Percentiles rank a stretch among this genome's conserved stretches.
phyloP scores from a whole-genome alignment of 2,888 invertebrate species.

The Desoria tigrina region DNA sequence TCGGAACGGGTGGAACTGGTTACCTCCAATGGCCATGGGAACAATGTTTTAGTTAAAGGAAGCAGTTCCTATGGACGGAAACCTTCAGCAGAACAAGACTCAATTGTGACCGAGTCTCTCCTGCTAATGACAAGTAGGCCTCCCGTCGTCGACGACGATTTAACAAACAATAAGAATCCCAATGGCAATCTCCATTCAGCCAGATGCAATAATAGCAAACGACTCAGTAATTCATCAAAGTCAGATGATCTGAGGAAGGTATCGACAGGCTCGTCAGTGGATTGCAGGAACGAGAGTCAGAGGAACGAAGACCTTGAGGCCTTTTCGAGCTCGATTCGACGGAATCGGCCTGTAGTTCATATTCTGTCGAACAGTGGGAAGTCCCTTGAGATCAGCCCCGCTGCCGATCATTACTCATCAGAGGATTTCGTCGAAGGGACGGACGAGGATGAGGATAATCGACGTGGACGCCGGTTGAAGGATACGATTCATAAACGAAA shows the following conservation, averaged over 20 bases:
- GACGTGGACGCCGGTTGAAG: background rate
- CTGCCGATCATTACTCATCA: slow-evolving; percentile 18
- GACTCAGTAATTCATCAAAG: slow-evolving; percentile 11
- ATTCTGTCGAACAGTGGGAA: slow-evolving; percentile 25
- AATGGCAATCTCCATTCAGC: background rate
- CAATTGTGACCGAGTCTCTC: slow-evolving; percentile 52
- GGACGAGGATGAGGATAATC: background rate
- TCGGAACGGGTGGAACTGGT: slow-evolving; percentile 49
- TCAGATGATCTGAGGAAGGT: slow-evolving; percentile 9
- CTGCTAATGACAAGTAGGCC: slow-evolving; percentile 45
- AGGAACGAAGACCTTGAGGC: slow-evolving; percentile 45
- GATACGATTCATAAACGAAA: background rate
- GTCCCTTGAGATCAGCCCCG: slow-evolving; percentile 14
- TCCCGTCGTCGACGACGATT: background rate
- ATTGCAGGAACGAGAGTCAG: background rate
- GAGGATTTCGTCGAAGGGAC: slow-evolving; percentile 2
- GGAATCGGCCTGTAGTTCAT: slow-evolving; percentile 48
- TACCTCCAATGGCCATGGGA: slow-evolving; percentile 16
- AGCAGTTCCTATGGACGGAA: slow-evolving; percentile 21
- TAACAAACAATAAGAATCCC: background rate
- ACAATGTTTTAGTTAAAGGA: background rate
- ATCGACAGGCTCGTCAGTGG: background rate
- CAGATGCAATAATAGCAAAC: background rate
- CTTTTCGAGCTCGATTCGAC: slow-evolving; percentile 49
- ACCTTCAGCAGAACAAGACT: slow-evolving; percentile 46